Evolutionary conservation across 2,113 vertebrate species (phyloP).

Genomic region (Xiphophorus couchianus): DNA sequence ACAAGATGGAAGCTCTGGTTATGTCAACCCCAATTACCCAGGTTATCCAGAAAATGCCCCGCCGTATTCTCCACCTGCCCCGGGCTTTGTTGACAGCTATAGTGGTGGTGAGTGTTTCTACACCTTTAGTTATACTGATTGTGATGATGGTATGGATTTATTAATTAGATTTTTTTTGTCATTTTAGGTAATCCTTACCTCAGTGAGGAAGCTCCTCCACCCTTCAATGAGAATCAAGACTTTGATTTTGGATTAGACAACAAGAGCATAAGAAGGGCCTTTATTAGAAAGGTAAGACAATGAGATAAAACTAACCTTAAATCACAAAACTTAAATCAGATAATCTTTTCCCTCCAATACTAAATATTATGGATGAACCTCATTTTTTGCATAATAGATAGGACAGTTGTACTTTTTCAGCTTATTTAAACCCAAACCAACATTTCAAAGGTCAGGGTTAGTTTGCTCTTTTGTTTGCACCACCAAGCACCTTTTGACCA

Average conservation of each 20-base stretch:
- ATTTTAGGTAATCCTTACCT: conserved; percentile 39
- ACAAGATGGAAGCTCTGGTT: conserved; percentile 40
- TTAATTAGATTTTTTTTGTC: neutral
- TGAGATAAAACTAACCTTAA: conserved; percentile 14
- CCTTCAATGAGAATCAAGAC: conserved; percentile 62
- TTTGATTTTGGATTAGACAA: conserved; percentile 66
- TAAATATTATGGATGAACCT: no score
- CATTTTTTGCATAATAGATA: no score
- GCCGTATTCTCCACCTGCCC: conserved; percentile 39
- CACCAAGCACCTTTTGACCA: no score
- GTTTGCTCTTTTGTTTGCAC: no score
- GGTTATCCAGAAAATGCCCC: conserved; percentile 3
- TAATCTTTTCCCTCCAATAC: neutral
- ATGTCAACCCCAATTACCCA: conserved; percentile 27
- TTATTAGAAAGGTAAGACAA: conserved; percentile 64
- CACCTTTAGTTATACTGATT: neutral
- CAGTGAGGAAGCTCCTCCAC: conserved; percentile 54
- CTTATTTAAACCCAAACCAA: no score
- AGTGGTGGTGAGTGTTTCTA: conserved; percentile 14
- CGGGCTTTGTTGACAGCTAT: conserved; percentile 13
- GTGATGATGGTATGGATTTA: neutral
- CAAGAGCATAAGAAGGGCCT: conserved; percentile 67
- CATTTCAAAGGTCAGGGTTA: no score
- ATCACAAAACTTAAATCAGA: neutral
- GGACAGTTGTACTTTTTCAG: no score